phyloP scores from a whole-genome alignment of 2,113 vertebrate species.

The Oryctolagus cuniculus region mOryCun1.1 NC_091440.1:63491501-63492000 shows the following conservation, averaged over 20 bases:
- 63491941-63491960: neutral
- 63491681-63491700: neutral
- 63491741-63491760: neutral
- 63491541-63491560: neutral
- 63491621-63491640: neutral
- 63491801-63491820: constrained; percentile 67
- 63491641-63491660: neutral
- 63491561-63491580: neutral
- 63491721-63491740: neutral
- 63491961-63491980: neutral
- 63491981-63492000: neutral
- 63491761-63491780: neutral
- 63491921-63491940: neutral
- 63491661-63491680: neutral
- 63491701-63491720: neutral
- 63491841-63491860: constrained; percentile 9
- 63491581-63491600: neutral
- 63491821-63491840: neutral
- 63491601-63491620: neutral
- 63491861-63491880: constrained; percentile 12
- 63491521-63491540: neutral
- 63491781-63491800: neutral
- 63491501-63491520: neutral
- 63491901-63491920: neutral
- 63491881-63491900: constrained; percentile 5